phyloP scores from a whole-genome alignment of 2,113 vertebrate species.

The Stegostoma tigrinum region DNA sequence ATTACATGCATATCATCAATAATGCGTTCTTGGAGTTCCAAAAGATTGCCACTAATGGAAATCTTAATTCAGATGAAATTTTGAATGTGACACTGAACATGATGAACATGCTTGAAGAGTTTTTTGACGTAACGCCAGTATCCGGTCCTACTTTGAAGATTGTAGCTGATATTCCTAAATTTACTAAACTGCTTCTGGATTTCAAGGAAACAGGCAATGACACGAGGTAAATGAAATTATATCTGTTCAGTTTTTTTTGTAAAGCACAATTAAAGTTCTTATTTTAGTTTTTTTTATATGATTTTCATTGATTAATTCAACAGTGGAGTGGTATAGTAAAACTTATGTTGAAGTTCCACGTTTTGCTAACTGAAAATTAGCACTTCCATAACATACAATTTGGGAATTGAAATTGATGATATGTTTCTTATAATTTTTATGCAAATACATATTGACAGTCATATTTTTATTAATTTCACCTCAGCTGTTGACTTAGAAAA shows the following conservation, averaged over 20 bases:
- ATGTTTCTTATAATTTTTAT: not conserved
- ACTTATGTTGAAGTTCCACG: not conserved
- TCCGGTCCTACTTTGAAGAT: not conserved
- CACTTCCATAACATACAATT: not conserved
- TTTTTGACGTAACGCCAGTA: not conserved
- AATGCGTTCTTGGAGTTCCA: slow-evolving; percentile 8
- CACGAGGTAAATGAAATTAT: slow-evolving; percentile 17
- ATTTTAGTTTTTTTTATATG: not conserved
- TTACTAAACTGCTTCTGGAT: not conserved
- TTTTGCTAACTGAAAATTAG: not conserved
- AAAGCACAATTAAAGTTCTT: not conserved
- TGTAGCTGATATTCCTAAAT: not conserved
- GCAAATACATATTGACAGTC: not conserved
- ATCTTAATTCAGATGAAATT: not conserved
- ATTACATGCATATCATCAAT: not conserved
- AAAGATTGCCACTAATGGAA: not conserved
- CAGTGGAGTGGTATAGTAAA: not conserved
- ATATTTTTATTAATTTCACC: not conserved
- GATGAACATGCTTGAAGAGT: slow-evolving; percentile 22
- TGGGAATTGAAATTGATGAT: not conserved
- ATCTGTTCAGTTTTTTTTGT: not conserved
- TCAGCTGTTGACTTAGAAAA: not conserved
- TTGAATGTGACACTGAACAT: slow-evolving; percentile 21
- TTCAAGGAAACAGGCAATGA: not conserved
- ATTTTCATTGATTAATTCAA: not conserved